A percentile compares a stretch with the other conserved stretches of the same genome.
These are phyloP conservation scores for Oplegnathus fasciatus DNA, from an alignment of 2,113 vertebrate species.

Conservation along the genomic window DNA sequence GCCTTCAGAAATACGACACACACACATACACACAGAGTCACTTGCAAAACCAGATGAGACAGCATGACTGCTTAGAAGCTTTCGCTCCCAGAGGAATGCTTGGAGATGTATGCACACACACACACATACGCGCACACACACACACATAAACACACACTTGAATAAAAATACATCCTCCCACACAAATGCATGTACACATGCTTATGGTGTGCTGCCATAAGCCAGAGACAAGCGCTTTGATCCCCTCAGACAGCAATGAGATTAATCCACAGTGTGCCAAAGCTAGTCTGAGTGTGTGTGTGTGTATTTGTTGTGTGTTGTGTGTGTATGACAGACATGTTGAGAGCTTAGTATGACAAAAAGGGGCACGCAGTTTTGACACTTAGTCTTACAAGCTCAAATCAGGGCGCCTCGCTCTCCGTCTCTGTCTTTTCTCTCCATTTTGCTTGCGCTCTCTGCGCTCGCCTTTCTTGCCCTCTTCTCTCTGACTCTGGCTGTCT, in stretches of 20 bases:
- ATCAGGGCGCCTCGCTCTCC: conserved; percentile 45
- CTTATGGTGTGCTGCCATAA: conserved; percentile 46
- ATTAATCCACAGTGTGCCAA: conserved; percentile 72
- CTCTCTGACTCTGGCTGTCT: conserved; percentile 29
- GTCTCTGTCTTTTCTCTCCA: conserved; percentile 17
- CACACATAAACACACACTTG: neutral
- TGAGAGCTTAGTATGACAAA: conserved; percentile 72
- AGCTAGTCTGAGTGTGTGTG: conserved; percentile 32
- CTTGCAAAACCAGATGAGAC: conserved; percentile 56
- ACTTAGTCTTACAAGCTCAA: conserved; percentile 63
- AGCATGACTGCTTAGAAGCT: conserved; percentile 60
- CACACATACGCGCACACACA: conserved; percentile 10
- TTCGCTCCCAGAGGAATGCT: conserved; percentile 52
- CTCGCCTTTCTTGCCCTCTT: conserved; percentile 47
- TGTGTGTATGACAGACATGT: conserved; percentile 50
- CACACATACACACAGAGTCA: conserved; percentile 13
- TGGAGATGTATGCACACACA: conserved; percentile 25
- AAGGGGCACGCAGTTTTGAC: conserved; percentile 61
- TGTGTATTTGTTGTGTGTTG: conserved; percentile 36
- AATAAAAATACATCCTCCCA: conserved; percentile 57
- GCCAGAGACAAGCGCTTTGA: conserved; percentile 65
- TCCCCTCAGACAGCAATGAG: conserved; percentile 71
- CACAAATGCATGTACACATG: conserved; percentile 59
- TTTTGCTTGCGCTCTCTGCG: neutral
- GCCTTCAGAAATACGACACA: conserved; percentile 36